These are phyloP conservation scores for Caenorhabditis sp. DNA, from an alignment of 2,888 invertebrate genomes.

Conservation along the genomic window DNA sequence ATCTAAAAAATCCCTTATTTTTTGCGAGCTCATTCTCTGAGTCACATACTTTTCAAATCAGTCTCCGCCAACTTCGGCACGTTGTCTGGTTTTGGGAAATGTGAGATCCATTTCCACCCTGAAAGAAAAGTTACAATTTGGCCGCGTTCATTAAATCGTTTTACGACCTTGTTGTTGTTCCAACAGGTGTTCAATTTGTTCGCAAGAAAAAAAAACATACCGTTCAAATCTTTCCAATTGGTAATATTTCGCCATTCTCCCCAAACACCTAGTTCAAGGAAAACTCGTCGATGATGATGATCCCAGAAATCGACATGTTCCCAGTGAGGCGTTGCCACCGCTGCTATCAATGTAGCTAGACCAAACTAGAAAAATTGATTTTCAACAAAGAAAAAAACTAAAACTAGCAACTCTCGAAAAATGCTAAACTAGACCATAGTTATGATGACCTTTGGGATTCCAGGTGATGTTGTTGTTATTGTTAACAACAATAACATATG, in stretches of 20 bases:
- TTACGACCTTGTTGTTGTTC: background rate
- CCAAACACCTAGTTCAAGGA: conserved; percentile 64
- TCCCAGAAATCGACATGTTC: conserved; percentile 60
- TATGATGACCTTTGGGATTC: too few relatives aligned
- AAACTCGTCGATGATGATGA: conserved; percentile 56
- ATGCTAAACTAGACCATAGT: too few relatives aligned
- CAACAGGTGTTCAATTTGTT: background rate
- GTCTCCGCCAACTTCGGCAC: conserved; percentile 63
- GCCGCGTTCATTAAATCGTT: background rate
- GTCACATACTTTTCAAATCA: conserved; percentile 63
- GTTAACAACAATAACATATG: too few relatives aligned
- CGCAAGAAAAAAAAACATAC: conserved; percentile 9
- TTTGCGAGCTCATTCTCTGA: conserved; percentile 6
- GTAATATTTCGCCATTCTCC: conserved; percentile 63
- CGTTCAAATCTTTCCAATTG: conserved; percentile 27
- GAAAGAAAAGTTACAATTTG: conserved; percentile 29
- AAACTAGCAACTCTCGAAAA: too few relatives aligned
- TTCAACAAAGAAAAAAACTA: too few relatives aligned
- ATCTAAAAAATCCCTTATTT: conserved; percentile 45
- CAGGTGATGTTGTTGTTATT: too few relatives aligned
- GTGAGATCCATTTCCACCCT: conserved; percentile 70
- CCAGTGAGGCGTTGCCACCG: conserved; percentile 65
- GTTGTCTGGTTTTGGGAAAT: conserved; percentile 64
- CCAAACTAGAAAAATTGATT: conserved; percentile 56
- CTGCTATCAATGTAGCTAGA: conserved; percentile 54